phyloP scores from a whole-genome alignment of 2,888 invertebrate species.

The Liodrosophila aerea region DNA sequence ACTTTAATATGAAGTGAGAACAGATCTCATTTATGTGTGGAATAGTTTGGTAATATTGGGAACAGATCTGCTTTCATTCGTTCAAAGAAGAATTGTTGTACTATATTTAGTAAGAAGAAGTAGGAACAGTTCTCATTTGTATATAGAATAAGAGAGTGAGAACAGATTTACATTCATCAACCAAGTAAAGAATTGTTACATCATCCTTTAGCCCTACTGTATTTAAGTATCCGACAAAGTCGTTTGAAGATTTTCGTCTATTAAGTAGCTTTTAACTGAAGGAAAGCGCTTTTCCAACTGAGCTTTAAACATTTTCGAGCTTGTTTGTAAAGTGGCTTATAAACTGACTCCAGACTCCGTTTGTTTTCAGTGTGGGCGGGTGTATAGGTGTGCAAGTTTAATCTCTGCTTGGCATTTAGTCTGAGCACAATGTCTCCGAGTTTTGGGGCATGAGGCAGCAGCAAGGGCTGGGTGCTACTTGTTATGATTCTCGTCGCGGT shows the following conservation, averaged over 20 bases:
- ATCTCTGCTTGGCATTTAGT: constrained; percentile 65
- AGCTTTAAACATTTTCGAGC: constrained; percentile 52
- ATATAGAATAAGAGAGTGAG: too few species aligned
- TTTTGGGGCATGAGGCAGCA: constrained; percentile 25
- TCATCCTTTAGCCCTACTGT: neutral
- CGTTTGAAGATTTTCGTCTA: constrained; percentile 19
- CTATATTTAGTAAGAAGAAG: too few species aligned
- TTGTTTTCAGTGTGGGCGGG: neutral
- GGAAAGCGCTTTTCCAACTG: constrained; percentile 24
- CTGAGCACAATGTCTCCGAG: constrained; percentile 52
- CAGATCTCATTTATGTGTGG: too few species aligned
- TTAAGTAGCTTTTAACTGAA: constrained; percentile 29
- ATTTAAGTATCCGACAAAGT: neutral
- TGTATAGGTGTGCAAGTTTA: constrained; percentile 39
- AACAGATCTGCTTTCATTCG: too few species aligned
- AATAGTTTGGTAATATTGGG: too few species aligned
- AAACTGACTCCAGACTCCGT: constrained; percentile 30
- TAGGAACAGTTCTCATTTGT: too few species aligned
- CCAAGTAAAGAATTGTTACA: too few species aligned
- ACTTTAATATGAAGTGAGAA: too few species aligned
- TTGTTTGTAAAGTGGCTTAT: constrained; percentile 70
- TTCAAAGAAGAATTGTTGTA: too few species aligned
- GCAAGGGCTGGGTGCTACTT: constrained; percentile 23
- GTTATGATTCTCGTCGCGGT: constrained; percentile 26
- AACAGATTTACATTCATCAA: too few species aligned